Evolutionary conservation across 2,888 invertebrate genomes (phyloP).

Genomic region (Tribolium freemani): DNA sequence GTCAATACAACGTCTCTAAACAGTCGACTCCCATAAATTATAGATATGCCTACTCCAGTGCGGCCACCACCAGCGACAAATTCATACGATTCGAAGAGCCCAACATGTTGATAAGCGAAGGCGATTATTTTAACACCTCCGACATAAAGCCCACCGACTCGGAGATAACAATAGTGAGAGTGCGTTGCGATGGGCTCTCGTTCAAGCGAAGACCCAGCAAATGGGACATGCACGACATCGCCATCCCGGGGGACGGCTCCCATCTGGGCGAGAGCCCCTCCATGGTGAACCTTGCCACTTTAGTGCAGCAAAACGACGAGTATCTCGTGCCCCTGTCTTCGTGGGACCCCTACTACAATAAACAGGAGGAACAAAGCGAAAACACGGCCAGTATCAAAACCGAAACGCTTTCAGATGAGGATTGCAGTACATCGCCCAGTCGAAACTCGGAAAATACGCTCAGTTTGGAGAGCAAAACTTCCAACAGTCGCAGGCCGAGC

Average conservation of each 20-base stretch:
- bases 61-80: slow-evolving; percentile 47
- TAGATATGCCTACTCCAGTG: slow-evolving; percentile 58
- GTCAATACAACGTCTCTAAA: slow-evolving; percentile 62
- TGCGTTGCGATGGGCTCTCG: slow-evolving; percentile 66
- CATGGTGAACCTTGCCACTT: slow-evolving; percentile 73
- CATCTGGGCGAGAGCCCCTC: slow-evolving; percentile 73
- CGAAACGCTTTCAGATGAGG: slow-evolving; percentile 39
- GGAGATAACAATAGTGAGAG: slow-evolving; percentile 73
- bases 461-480: slow-evolving; percentile 26
- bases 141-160: slow-evolving; percentile 73
- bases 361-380: slow-evolving; percentile 48
- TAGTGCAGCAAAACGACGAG: slow-evolving; percentile 70
- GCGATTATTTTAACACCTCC: slow-evolving; percentile 49
- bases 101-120: slow-evolving; percentile 54
- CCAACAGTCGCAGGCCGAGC: slow-evolving; percentile 46
- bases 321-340: slow-evolving; percentile 72
- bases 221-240: slow-evolving; percentile 68
- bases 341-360: slow-evolving; percentile 68
- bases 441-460: slow-evolving; percentile 32
- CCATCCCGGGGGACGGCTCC: slow-evolving; percentile 72
- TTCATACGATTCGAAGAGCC: slow-evolving; percentile 55
- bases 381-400: neutral
- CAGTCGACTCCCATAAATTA: slow-evolving; percentile 50
- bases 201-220: slow-evolving; percentile 63
- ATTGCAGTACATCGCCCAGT: slow-evolving; percentile 10